These are phyloP conservation scores for Periplaneta americana DNA, from an alignment of 1,140 invertebrate species.

Conservation along the genomic window DNA sequence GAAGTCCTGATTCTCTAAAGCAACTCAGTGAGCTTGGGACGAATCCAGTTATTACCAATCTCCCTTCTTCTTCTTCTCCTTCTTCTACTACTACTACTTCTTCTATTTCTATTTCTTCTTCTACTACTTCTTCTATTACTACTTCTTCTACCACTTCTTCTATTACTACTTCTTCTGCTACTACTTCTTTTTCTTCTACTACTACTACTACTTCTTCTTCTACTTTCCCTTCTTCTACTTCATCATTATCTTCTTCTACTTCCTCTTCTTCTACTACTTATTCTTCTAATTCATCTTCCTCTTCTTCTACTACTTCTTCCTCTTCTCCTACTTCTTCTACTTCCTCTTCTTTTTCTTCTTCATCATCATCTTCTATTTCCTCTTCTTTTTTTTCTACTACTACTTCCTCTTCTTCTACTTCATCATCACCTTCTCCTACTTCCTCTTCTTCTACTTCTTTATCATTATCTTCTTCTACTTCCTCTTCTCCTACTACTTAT, in stretches of 20 bases:
- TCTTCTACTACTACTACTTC: not conserved
- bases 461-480: no score
- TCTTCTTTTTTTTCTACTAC: no score
- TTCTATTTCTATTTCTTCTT: not conserved
- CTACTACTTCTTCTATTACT: not conserved
- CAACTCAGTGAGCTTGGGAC: no score
- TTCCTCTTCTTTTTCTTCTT: not conserved
- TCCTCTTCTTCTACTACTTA: not conserved
- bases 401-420: not conserved
- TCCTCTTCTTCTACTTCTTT: no score
- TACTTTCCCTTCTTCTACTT: not conserved
- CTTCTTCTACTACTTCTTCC: no score
- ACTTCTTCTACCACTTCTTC: not conserved
- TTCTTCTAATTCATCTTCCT: not conserved
- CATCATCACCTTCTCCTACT: not conserved
- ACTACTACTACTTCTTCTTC: not conserved
- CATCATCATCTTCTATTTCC: not conserved
- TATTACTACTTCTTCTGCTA: not conserved
- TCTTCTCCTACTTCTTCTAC: not conserved
- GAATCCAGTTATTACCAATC: no score
- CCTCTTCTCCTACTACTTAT: no score
- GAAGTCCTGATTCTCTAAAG: no score
- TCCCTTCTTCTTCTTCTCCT: no score
- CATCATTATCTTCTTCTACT: not conserved
- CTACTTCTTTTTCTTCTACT: not conserved